Evolutionary conservation across 2,113 vertebrate species (phyloP).

Genomic region (Tetrao urogallus): DNA sequence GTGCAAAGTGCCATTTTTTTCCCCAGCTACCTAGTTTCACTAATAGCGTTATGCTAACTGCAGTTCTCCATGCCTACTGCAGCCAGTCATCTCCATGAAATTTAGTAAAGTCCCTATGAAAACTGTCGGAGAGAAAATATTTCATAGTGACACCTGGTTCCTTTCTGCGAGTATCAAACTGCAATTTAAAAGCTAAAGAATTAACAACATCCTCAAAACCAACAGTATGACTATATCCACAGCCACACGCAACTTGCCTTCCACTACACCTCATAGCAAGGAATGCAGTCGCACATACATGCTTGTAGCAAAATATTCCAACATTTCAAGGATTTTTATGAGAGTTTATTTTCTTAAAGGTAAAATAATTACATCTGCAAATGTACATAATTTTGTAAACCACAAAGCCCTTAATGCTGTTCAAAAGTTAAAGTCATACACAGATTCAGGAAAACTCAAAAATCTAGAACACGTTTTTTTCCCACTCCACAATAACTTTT

Average conservation of each 20-base stretch:
- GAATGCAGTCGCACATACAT: neutral
- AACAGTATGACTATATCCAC: neutral
- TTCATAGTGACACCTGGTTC: neutral
- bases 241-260: neutral
- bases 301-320: constrained; percentile 9
- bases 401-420: constrained; percentile 67
- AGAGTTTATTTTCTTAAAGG: constrained; percentile 72
- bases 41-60: neutral
- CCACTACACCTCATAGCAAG: neutral
- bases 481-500: neutral
- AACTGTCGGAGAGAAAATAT: neutral
- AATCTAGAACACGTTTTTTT: neutral
- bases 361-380: constrained; percentile 49
- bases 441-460: neutral
- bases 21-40: neutral
- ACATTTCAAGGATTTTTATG: constrained; percentile 2
- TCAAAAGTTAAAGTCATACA: constrained; percentile 52
- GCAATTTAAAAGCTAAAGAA: neutral
- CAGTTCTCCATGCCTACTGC: neutral
- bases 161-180: neutral
- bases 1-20: neutral
- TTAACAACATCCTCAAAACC: neutral
- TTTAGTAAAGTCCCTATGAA: neutral
- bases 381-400: constrained; percentile 52
- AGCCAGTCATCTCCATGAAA: neutral